phyloP scores from a whole-genome alignment of 2,113 vertebrate species.

The Saccopteryx leptura region DNA sequence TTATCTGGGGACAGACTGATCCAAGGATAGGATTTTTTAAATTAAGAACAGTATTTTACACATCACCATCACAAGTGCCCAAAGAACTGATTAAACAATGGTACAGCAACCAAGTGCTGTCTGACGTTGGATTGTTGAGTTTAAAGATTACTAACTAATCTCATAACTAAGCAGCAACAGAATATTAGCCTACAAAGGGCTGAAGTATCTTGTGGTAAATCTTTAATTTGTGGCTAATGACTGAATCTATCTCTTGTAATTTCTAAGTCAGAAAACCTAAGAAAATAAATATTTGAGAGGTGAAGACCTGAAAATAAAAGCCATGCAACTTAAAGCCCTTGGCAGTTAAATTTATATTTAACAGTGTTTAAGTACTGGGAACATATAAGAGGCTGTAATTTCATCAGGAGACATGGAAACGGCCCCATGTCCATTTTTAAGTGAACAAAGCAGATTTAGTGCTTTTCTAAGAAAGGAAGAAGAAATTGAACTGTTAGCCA shows the following conservation, averaged over 20 bases:
- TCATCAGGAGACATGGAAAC: constrained; percentile 64
- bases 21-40: constrained; percentile 46
- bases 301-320: constrained; percentile 68
- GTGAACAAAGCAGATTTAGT: constrained; percentile 65
- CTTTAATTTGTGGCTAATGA: constrained; percentile 80
- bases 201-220: constrained; percentile 67
- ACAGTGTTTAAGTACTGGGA: constrained; percentile 69
- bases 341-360: constrained; percentile 76
- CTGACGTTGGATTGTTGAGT: constrained; percentile 44
- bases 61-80: background rate
- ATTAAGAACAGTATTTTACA: constrained; percentile 52
- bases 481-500: constrained; percentile 35
- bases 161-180: constrained; percentile 16
- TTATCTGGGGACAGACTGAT: constrained; percentile 8
- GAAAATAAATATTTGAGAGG: constrained; percentile 66
- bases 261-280: constrained; percentile 76
- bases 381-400: constrained; percentile 51
- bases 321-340: constrained; percentile 47
- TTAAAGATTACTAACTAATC: constrained; percentile 59
- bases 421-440: constrained; percentile 48
- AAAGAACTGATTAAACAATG: constrained; percentile 51
- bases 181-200: constrained; percentile 54
- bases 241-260: constrained; percentile 64
- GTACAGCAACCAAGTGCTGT: constrained; percentile 40
- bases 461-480: constrained; percentile 59